Evolutionary conservation across 2,113 vertebrate genomes (phyloP), one percentile per base, ranked within the genome.

Genomic region (Lates calcarifer): DNA sequence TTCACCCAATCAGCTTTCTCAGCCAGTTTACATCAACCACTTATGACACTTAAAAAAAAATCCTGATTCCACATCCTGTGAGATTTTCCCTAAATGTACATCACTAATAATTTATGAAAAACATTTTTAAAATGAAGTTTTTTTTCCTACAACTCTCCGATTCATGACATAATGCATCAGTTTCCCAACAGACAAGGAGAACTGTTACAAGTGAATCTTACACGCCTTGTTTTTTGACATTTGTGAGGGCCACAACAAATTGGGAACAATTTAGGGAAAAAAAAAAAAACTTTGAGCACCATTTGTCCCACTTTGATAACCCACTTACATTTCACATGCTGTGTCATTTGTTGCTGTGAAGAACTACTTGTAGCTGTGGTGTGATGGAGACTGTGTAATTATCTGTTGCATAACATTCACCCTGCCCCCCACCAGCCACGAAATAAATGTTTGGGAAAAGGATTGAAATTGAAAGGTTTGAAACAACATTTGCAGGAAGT

Each of bases 291-390:
- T 14, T 41, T n/a, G 33, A 64, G 72, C 65, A 47, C 31, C 28
- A 15, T 74, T 65, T 41, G 24, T 72, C n/a, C 31, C 33, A 35
- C 61, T 67, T 82, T 69, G 28, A 18, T 22, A 39, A 31, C 51
- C 31, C 51, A 57, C 45, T 77, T 74, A 33, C 37, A 61, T 77
- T 86, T 85, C 78, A 86, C 72, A 53, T 56, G 56, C 56, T 73
- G 66, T 79, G 63, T 78, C 31, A 37, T 61, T 78, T 70, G 75
- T 76, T 45, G 53, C 68, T 81, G 77, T 82, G 28, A 80, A 81
- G 57, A 83, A 74, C 77, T 80, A 43, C 39, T 51, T 77, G 74
- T 82, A 74, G 57, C 82, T 70, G 51, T 65, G 70, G 47, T 82
- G 64, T 69, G 55, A 75, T 67, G 43, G 68, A 69, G 62, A 79